Evolutionary conservation across 2,797 vertebrate genomes (phyloP).

Genomic region (Ibycter americanus): DNA sequence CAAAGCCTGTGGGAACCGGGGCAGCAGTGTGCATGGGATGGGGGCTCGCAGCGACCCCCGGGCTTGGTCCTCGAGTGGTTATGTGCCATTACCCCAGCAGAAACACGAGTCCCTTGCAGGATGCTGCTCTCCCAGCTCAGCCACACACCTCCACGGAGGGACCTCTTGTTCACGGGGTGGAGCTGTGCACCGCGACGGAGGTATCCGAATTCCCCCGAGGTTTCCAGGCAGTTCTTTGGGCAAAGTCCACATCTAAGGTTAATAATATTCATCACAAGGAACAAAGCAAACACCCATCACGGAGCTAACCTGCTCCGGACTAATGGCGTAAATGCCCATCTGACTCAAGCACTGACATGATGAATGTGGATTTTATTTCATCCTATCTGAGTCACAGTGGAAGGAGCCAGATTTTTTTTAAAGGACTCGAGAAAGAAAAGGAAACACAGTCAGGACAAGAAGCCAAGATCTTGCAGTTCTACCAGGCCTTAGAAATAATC

Average conservation of each 20-base stretch:
- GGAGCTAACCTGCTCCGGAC: background rate
- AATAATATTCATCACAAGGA: background rate
- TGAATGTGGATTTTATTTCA: background rate
- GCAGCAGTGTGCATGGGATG: accelerated
- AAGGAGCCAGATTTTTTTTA: background rate
- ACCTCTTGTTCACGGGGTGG: background rate
- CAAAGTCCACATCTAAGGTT: background rate
- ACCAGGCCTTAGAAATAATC: background rate
- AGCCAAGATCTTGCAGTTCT: background rate
- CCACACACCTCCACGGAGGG: background rate
- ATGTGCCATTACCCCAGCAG: background rate
- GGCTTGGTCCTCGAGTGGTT: accelerated
- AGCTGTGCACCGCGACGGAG: background rate
- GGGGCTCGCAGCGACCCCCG: background rate
- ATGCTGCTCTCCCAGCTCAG: background rate
- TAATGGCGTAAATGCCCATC: background rate
- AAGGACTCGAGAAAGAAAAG: background rate
- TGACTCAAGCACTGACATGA: background rate
- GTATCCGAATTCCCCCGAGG: accelerated
- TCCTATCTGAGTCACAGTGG: background rate
- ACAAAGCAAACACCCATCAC: background rate
- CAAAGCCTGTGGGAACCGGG: background rate
- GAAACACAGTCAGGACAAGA: background rate
- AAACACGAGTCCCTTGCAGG: accelerated
- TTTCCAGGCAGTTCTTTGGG: background rate